Percentiles rank a stretch among this genome's conserved stretches.
Evolutionary conservation across 2,797 vertebrate genomes (phyloP).

Genomic region (Tokudaia muenninki): DNA sequence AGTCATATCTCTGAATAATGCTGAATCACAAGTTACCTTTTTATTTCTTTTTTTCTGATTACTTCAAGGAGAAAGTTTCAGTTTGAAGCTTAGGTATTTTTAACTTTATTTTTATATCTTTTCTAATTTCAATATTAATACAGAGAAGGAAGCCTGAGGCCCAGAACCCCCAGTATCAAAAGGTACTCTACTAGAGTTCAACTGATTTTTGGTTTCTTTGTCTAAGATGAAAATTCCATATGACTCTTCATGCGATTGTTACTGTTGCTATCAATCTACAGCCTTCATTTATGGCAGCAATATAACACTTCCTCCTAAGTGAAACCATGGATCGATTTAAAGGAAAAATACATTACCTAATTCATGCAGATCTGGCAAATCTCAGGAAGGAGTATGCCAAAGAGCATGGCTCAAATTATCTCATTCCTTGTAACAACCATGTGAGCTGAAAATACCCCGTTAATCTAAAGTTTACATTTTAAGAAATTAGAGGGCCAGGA

Average conservation of each 20-base stretch:
- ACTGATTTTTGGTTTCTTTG: constrained; percentile 12
- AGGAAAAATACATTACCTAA: constrained; percentile 29
- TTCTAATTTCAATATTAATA: background rate
- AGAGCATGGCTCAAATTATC: background rate
- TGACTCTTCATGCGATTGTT: constrained; percentile 39
- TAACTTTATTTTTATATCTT: background rate
- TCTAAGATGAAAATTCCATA: background rate
- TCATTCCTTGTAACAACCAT: background rate
- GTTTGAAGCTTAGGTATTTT: constrained; percentile 2
- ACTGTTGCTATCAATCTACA: background rate
- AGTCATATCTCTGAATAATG: background rate
- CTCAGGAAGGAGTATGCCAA: background rate
- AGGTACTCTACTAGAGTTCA: background rate
- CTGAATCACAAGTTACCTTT: background rate
- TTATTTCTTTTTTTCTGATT: background rate
- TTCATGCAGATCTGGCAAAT: background rate
- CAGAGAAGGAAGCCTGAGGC: background rate
- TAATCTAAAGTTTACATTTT: constrained; percentile 1
- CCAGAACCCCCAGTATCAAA: background rate
- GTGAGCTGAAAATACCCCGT: constrained; percentile 48
- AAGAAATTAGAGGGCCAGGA: background rate
- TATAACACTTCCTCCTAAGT: background rate
- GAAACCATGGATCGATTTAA: constrained; percentile 57
- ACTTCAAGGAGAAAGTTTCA: constrained; percentile 9
- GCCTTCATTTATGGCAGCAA: background rate